These are phyloP conservation scores for Anorthoa munda DNA, from an alignment of 2,888 invertebrate species.

Conservation along the genomic window DNA sequence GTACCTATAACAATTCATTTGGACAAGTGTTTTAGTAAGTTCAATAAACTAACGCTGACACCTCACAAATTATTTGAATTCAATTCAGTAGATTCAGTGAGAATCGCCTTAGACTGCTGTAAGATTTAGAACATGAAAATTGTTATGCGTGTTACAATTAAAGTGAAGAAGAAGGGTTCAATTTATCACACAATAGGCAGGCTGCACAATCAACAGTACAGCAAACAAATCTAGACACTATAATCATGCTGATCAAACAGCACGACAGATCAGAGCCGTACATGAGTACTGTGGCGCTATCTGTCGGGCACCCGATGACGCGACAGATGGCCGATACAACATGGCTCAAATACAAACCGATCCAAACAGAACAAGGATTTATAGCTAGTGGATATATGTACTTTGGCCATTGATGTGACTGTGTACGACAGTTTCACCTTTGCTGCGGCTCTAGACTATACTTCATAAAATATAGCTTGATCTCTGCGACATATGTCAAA, in stretches of 20 bases:
- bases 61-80: too few species aligned
- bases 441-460: too few species aligned
- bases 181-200: neutral
- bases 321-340: neutral
- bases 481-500: too few species aligned
- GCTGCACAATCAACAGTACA: neutral
- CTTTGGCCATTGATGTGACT: neutral
- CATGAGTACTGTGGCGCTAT: neutral
- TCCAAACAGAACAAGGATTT: neutral
- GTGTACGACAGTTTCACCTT: neutral
- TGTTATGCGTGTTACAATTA: neutral
- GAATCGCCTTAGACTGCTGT: too few species aligned
- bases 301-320: neutral
- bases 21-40: too few species aligned
- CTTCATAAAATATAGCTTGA: too few species aligned
- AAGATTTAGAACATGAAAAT: neutral
- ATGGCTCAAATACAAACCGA: neutral
- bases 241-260: slow-evolving; percentile 4
- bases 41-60: too few species aligned
- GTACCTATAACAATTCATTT: too few species aligned
- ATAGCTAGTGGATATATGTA: neutral
- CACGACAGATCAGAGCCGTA: neutral
- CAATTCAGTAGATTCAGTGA: too few species aligned
- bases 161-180: neutral
- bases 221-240: neutral